Conservation (phyloP, 1,140 invertebrate genomes). For the Teleogryllus occipitalis region DNA sequence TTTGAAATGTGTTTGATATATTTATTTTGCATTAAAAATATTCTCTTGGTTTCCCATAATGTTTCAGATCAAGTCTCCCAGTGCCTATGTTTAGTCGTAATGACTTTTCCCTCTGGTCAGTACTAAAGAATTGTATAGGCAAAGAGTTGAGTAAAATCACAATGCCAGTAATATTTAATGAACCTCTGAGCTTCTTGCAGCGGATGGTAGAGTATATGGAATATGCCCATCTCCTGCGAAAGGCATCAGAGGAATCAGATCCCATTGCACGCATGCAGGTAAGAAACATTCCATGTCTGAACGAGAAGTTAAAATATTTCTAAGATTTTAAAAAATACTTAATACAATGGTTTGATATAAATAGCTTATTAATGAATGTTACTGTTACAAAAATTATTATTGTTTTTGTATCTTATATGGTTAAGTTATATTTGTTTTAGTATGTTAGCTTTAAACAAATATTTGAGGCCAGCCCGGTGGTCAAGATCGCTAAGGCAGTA, state of each 20-base stretch:
- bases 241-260: constrained; percentile 63
- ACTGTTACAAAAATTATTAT: not conserved
- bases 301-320: not conserved
- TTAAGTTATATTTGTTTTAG: not conserved
- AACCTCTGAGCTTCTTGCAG: constrained; percentile 92
- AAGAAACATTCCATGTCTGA: constrained; percentile 18
- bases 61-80: constrained; percentile 13
- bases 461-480: too few species aligned
- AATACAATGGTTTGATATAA: too few species aligned
- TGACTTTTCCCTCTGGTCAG: constrained; percentile 90
- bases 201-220: constrained; percentile 92
- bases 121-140: constrained; percentile 80
- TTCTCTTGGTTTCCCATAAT: not conserved
- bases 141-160: constrained; percentile 96
- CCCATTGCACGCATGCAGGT: constrained; percentile 72
- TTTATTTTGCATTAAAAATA: not conserved
- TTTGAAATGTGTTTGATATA: not conserved
- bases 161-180: constrained; percentile 96
- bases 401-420: not conserved
- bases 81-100: constrained; percentile 18
- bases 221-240: constrained; percentile 76
- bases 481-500: too few species aligned
- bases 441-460: not conserved
- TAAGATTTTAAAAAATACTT: not conserved
- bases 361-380: not conserved